Base-by-base conservation (phyloP, 2,888 invertebrate species). In the Toxonevra muliebris region DNA sequence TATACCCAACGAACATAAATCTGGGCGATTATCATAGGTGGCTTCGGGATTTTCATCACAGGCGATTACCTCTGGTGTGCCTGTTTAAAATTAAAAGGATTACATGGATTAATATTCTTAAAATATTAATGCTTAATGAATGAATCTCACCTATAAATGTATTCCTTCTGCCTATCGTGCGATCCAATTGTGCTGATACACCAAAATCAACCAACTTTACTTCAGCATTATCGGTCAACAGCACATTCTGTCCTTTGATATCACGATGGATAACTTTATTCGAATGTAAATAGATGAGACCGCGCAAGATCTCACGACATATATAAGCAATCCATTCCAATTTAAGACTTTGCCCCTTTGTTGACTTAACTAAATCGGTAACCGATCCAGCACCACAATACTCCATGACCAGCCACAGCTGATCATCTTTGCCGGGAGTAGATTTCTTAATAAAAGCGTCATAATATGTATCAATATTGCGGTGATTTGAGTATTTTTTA, bases 251-350 rank as follows among this genome's bases (percentile, higher is more conserved):
- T 73, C 97, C 97, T 87, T 98, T 98, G 85, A 99, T 99, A 87
- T 99, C 99, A 85, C 99, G 90, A 87, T 99, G 99, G 83, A 99
- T 99, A 76, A 99, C 98, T 90, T 98, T 98, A 87, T 97, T 98
- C 81, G 94, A 93, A 88, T 99, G 98, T 83, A 99, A 90, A 88
- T 99, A 98, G 83, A 95, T 95, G 71, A 99, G 90, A 76, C 98
- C 98, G 83, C 98, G 90, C 73, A 96, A 88, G 76, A 95, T 95
- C 90, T 99, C 95, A 85, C 99, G 90, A 85, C 97, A 98, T 78
- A 99, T 97, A 86, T 99, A 99, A 67, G 99, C 98, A 84, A 99
- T 99, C 98, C 99, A 99, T 87, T 99, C 99, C 87, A 99, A 99
- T 87, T 98, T 98, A 77, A 99, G 88, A 74, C 95, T 95, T 85